Percentiles rank a stretch among this genome's conserved stretches.
These are phyloP conservation scores for Erinaceus europaeus DNA, from an alignment of 2,113 vertebrate genomes.

Conservation along the genomic window DNA sequence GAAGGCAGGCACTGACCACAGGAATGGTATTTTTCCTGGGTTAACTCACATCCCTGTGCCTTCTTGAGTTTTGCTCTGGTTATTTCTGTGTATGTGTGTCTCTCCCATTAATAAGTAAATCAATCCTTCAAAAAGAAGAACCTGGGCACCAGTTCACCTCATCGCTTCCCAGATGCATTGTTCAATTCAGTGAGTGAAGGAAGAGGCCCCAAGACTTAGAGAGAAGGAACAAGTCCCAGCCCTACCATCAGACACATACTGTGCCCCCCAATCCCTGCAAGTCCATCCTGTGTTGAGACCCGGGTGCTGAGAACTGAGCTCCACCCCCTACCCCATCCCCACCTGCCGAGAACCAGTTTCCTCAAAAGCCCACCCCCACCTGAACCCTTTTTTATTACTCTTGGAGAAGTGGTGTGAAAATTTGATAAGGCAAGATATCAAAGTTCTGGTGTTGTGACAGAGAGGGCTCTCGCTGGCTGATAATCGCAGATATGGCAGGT, in stretches of 20 bases:
- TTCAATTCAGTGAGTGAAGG: no score
- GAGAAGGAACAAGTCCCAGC: background rate
- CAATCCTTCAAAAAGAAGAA: no score
- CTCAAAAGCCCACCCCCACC: background rate
- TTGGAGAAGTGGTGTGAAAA: slow-evolving; percentile 27
- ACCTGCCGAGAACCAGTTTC: background rate
- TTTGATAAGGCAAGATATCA: slow-evolving; percentile 40
- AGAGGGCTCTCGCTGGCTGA: slow-evolving; percentile 10
- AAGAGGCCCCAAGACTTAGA: background rate
- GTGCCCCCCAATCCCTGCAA: background rate
- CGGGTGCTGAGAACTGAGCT: no score
- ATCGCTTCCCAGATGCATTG: no score
- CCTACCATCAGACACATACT: background rate
- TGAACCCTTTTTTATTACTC: slow-evolving; percentile 16
- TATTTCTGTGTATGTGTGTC: no score
- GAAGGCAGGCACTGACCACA: no score
- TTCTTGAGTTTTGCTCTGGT: no score
- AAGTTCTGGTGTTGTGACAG: background rate
- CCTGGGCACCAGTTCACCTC: no score
- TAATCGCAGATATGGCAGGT: background rate
- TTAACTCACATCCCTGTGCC: no score
- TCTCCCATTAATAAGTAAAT: no score
- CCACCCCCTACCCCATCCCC: no score
- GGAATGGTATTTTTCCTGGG: no score
- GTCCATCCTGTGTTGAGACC: background rate